Evolutionary conservation across 1,140 invertebrate species (phyloP), one percentile per base, ranked within the genome.

Genomic region (Hydropsyche tenuis): DNA sequence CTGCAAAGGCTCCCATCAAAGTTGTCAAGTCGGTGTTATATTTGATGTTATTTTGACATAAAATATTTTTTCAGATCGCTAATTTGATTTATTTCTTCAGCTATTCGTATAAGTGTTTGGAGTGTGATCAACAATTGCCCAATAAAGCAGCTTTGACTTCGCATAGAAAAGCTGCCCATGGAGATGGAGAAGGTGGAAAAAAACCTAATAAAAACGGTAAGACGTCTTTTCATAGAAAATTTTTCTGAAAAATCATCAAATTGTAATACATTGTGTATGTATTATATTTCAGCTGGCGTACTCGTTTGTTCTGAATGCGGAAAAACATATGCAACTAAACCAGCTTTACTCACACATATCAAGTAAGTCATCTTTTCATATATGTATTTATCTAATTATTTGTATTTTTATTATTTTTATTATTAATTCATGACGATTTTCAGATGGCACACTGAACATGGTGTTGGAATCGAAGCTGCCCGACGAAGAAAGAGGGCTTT

Each of bases 291-390:
- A 46, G 51, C 48, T 16, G 51, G 48, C 20, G n/a, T 70, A 1
- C 25, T 70, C 27, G 68, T 70, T 1, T 70, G 68, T 22, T 70
- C 68, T 16, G 68, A 70, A 30, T 70, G 68, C 27, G 68, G 68
- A 1, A 70, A 70, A 56, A 70, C 68, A 56, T 70, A 70, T 42
- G 68, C 68, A 12, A 70, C 68, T 12, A 70, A 70, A 70, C 68
- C 68, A 4, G 68, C 68, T 16, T 37, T 70, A 42, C 68, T 70
- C 6, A 70, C 68, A 6, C 68, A 70, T 53, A 70, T 70, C 18
- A 70, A 70, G 68, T 70, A 37, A 56, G 25, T 56, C 25, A 4
- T 43, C 14, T 43, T 43, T 37, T 18, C 18, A 20, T 63, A 65
- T 65, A 42, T 9, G 4, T 16, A 56, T 63, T 9, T 63, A 42